Conservation (phyloP, 2,888 invertebrate genomes). For the Bugulina stolonifera region DNA sequence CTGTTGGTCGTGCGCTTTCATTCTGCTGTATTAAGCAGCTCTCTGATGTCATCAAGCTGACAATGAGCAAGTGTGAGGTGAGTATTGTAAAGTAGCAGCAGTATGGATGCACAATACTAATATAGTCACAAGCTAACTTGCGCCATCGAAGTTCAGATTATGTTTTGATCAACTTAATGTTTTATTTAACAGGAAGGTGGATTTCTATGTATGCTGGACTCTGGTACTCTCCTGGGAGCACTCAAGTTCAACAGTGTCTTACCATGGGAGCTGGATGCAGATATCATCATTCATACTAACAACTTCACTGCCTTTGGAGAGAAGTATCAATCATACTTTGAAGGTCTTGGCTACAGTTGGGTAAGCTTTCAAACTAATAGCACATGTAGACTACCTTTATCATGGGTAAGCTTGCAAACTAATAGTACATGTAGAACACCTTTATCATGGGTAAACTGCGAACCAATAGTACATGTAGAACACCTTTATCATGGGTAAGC, state of each 20-base stretch:
- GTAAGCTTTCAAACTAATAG: too few species aligned
- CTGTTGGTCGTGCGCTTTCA: conserved; percentile 32
- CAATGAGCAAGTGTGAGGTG: conserved; percentile 34
- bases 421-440: too few species aligned
- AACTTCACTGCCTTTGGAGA: conserved; percentile 34
- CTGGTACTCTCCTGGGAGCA: conserved; percentile 44
- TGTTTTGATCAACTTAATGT: too few species aligned
- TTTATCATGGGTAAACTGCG: too few species aligned
- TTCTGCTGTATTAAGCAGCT: conserved; percentile 39
- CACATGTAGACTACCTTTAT: too few species aligned
- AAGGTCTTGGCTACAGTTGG: neutral
- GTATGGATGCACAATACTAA: too few species aligned
- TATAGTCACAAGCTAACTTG: too few species aligned
- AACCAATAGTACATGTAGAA: too few species aligned
- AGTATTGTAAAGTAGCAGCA: too few species aligned
- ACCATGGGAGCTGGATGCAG: conserved; percentile 49
- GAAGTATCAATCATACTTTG: conserved; percentile 28
- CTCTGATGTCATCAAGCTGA: conserved; percentile 33
- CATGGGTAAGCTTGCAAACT: too few species aligned
- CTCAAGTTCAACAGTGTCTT: conserved; percentile 44
- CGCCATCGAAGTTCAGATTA: too few species aligned
- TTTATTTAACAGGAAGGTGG: conserved; percentile 29
- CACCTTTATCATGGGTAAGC: too few species aligned
- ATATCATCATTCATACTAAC: conserved; percentile 35
- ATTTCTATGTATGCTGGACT: conserved; percentile 40